Evolutionary conservation across 2,113 vertebrate species (phyloP).

Genomic region (Penelope pileata): DNA sequence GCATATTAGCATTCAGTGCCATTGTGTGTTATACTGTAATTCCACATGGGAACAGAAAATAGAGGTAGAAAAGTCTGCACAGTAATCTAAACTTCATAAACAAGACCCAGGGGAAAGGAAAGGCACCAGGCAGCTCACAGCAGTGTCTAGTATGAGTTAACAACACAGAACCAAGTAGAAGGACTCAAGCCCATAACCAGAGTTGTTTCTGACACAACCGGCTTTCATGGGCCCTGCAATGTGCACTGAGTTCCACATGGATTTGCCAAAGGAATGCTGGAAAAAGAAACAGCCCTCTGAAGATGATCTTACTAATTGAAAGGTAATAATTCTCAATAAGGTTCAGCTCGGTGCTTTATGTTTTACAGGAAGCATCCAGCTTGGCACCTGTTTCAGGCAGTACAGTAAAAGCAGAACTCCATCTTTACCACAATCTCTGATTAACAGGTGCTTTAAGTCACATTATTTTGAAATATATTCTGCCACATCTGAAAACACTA

Average conservation of each 20-base stretch:
- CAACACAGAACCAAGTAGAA: not conserved
- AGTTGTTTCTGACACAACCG: not conserved
- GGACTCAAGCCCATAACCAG: not conserved
- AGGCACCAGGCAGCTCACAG: not conserved
- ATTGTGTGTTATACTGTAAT: not conserved
- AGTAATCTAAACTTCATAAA: not conserved
- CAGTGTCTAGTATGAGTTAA: not conserved
- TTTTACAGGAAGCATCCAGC: not conserved
- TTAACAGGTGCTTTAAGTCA: not conserved
- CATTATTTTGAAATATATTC: slow-evolving; percentile 2
- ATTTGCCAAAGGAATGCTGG: not conserved
- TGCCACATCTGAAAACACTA: not conserved
- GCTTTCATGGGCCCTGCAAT: not conserved
- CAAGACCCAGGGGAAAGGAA: fast-evolving
- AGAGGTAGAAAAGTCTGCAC: not conserved
- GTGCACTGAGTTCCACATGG: fast-evolving
- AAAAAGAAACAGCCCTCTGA: not conserved
- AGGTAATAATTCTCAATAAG: not conserved
- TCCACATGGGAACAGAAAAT: not conserved
- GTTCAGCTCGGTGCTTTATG: not conserved
- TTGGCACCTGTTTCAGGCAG: not conserved
- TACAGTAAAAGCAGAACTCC: not conserved
- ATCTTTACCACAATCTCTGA: not conserved
- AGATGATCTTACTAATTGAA: not conserved
- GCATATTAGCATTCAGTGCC: fast-evolving